phyloP scores from a whole-genome alignment of 2,888 invertebrate genomes.

The Serripes groenlandicus region DNA sequence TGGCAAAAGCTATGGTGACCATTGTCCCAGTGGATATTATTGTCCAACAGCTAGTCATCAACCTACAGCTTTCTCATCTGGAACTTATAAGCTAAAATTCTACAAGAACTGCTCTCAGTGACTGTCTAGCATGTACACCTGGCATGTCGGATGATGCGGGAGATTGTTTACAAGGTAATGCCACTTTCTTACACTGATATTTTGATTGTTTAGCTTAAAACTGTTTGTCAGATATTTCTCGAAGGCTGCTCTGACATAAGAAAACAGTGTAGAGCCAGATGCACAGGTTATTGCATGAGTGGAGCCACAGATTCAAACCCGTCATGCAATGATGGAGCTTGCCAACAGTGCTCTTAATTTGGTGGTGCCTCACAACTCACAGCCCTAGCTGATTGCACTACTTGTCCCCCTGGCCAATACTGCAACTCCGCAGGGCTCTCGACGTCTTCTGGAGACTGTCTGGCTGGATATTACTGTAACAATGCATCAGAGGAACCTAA shows the following conservation, averaged over 20 bases:
- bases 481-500: constrained; percentile 82
- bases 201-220: no score
- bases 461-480: constrained; percentile 82
- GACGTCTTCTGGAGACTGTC: constrained; percentile 81
- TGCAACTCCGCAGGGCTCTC: constrained; percentile 80
- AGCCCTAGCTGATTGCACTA: constrained; percentile 80
- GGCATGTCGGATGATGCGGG: constrained; percentile 78
- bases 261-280: no score
- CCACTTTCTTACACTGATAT: no score
- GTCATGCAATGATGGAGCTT: no score
- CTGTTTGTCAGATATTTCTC: no score
- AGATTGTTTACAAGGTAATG: constrained; percentile 75
- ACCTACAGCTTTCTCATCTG: constrained; percentile 81
- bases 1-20: constrained; percentile 81
- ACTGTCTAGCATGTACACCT: constrained; percentile 82
- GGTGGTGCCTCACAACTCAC: constrained; percentile 80
- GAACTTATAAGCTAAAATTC: constrained; percentile 82
- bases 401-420: constrained; percentile 83
- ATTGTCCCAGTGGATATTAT: constrained; percentile 83
- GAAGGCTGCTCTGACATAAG: no score
- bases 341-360: no score
- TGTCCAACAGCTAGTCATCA: constrained; percentile 81
- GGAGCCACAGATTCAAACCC: no score
- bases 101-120: constrained; percentile 72
- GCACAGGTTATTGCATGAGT: no score